Percentiles rank a stretch among this genome's conserved stretches.
phyloP scores from a whole-genome alignment of 2,113 vertebrate genomes.

The Myotis brandtii region DNA sequence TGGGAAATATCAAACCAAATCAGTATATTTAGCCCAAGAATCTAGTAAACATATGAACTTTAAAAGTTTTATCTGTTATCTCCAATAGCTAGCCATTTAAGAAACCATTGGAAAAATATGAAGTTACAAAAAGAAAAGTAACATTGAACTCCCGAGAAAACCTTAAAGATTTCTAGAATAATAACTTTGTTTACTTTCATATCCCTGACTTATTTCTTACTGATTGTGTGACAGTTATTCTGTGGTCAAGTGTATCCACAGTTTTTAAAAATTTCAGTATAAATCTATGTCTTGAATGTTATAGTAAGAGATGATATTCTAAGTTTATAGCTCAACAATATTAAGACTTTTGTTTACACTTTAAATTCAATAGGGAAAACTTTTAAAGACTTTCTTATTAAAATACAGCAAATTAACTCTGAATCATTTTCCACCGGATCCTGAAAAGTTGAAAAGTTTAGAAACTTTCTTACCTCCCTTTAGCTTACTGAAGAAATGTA shows the following conservation, averaged over 20 bases:
- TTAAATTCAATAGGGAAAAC: slow-evolving; percentile 14
- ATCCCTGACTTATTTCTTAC: background rate
- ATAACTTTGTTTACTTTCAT: background rate
- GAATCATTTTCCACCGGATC: slow-evolving; percentile 34
- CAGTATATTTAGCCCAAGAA: slow-evolving; percentile 47
- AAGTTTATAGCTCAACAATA: background rate
- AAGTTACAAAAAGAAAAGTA: background rate
- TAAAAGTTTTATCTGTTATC: slow-evolving; percentile 32
- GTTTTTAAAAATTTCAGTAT: background rate
- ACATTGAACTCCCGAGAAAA: background rate
- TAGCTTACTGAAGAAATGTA: background rate
- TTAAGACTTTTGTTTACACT: slow-evolving; percentile 24
- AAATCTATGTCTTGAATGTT: slow-evolving; percentile 22
- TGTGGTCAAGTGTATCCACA: background rate
- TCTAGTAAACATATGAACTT: background rate
- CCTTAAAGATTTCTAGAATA: background rate
- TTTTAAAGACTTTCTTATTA: slow-evolving; percentile 46
- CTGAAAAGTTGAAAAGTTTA: background rate
- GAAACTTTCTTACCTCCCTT: background rate
- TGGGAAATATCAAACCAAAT: slow-evolving; percentile 3
- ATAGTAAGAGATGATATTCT: background rate
- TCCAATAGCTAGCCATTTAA: slow-evolving; percentile 3
- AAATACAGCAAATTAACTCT: slow-evolving; percentile 18
- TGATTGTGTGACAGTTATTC: background rate
- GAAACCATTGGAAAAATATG: slow-evolving; percentile 30